Conservation (phyloP, 2,888 invertebrate genomes). For the Mamestra brassicae region DNA sequence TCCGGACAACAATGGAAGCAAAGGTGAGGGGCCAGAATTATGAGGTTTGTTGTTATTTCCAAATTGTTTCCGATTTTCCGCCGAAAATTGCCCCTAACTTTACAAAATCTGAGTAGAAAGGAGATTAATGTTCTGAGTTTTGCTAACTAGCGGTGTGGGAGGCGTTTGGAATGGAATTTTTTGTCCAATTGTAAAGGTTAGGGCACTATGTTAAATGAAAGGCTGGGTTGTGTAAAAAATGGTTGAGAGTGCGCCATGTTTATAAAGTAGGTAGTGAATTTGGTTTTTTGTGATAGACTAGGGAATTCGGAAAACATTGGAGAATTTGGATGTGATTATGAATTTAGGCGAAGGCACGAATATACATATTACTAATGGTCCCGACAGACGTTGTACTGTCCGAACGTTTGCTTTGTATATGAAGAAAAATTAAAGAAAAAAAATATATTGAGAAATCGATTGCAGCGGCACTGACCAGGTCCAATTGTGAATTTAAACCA, state of each 20-base stretch:
- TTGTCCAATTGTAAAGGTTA: constrained; percentile 52
- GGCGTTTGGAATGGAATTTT: constrained; percentile 41
- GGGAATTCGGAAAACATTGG: background rate
- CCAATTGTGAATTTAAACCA: no score
- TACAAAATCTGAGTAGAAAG: constrained; percentile 83
- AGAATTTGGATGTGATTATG: constrained; percentile 4
- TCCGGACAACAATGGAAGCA: constrained; percentile 73
- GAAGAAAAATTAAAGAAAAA: no score
- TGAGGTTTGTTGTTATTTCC: constrained; percentile 85
- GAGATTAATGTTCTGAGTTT: constrained; percentile 86
- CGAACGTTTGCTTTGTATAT: no score
- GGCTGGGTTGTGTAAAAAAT: constrained; percentile 45
- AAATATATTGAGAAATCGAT: no score
- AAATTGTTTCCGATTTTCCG: constrained; percentile 87
- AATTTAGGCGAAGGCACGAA: background rate
- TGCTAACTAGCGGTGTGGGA: constrained; percentile 56
- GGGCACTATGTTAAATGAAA: constrained; percentile 32
- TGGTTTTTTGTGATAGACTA: constrained; percentile 31
- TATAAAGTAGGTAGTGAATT: constrained; percentile 32
- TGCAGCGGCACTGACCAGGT: no score
- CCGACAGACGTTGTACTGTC: no score
- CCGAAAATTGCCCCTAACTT: constrained; percentile 80
- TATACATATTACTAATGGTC: no score
- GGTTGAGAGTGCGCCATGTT: constrained; percentile 25
- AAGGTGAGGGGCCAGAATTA: constrained; percentile 83